Evolutionary conservation across 2,113 vertebrate genomes (phyloP), one percentile per base, ranked within the genome.

Genomic region (Chlorodrepanis virens): DNA sequence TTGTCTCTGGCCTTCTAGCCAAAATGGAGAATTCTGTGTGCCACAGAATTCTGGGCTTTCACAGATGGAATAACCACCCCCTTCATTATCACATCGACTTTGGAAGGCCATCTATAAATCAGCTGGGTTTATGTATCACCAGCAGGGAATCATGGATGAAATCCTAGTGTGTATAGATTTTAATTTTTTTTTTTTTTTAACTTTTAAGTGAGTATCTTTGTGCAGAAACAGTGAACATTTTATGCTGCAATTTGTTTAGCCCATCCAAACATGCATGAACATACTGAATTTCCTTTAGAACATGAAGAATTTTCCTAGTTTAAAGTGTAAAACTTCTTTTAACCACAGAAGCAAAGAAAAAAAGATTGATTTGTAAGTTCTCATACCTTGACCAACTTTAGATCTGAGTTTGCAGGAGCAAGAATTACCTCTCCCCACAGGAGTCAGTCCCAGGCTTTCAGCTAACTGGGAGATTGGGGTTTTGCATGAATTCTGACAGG

Each of bases 391-490:
- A 25, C 50, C 8, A 49, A 8, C 35, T 59, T 79, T 9, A 39
- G 31, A 24, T 59, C 39, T 53, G 17, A 79, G 54, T 64, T 76
- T 67, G 52, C 83, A 76, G 25, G 37, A 77, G 8, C 61, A 42
- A 37, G 63, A 49, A 47, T 33, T 29, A 5, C 44, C 23, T 68
- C 27, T 69, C 39, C 8, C 31, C 42, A n/a, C 33, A 74, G 65
- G 29, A 82, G 29, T 22, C 29, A 52, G 20, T 31, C 47, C 81
- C 9, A 28, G 31, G 61, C 50, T 24, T 54, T 54, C 50, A 70
- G 11, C 19, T 14, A 5, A 3, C 16, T 21, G 23, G 4, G 42
- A 57, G 10, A 4, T 9, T 75, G 61, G 15, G 6, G 0, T 5
- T 31, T 42, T 54, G 28, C 17, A 33, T 35, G 9, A 40, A 33